Base-by-base conservation (phyloP, 1,140 invertebrate genomes). In the Popillia japonica region DNA sequence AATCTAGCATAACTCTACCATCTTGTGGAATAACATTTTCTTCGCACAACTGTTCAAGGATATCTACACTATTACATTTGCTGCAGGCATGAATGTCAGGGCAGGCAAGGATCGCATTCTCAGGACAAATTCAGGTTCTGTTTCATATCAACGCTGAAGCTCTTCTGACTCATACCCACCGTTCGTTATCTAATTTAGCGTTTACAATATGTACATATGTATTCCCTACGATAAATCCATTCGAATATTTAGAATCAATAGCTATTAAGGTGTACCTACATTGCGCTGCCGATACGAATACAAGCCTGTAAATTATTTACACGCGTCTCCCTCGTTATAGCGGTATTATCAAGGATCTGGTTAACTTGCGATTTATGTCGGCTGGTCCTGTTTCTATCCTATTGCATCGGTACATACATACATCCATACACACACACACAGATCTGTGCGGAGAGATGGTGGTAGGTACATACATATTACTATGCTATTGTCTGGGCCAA, bases 301-400 rank as follows among this genome's bases (percentile, higher is more conserved):
- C 17, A 20, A n/a, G 14, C 14, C 11, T 14, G 14, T 55, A 55
- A 55, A 55, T 55, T 55, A 55, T 55, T 55, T 55, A 55, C 48
- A n/a, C 48, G 17, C 17, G 17, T 55, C 48, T 55, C n/a, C n/a
- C 48, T 17, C 48, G 17, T 55, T 55, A 55, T n/a, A n/a, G 14
- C 48, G 48, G 27, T 17, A 55, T 55, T 55, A 55, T 55, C 48
- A 17, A 55, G 48, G 11, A 55, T 55, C 48, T 17, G 17, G 48
- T 55, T 55, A 55, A 55, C 48, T 55, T 55, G 48, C 48, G 48
- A 55, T 55, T 55, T 55, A 55, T 55, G 48, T 55, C 11, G 17
- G 48, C 48, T 17, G 27, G 27, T 34, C 27, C 27, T 34, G 27
- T 55, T 55, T 55, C 48, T n/a, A 1, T 4, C 27, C 27, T 34